Evolutionary conservation across 2,113 vertebrate genomes (phyloP), one percentile per base, ranked within the genome.

Genomic region (Sorex araneus): DNA sequence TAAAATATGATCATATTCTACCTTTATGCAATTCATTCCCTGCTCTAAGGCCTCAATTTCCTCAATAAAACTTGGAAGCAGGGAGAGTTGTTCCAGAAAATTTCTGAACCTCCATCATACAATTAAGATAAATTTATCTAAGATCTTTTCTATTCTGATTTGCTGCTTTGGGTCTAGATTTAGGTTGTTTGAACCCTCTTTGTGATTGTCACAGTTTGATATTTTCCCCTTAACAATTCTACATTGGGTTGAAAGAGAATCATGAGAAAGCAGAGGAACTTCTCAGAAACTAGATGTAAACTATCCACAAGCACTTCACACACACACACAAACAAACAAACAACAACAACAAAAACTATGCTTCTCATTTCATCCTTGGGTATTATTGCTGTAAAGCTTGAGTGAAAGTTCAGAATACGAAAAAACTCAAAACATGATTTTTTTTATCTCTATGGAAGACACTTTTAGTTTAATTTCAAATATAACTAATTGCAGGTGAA

Each of bases 401-500:
- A 76, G 80, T 27, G 32, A 85, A 16, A 79, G 34, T 32, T 8
- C 1, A 57, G 30, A 64, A 30, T 23, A 47, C 2, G 27, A 6
- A 71, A 3, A 93, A 78, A 57, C 74, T 71, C 19, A 85, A 87
- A 83, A 66, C 66, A 43, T 27, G 0, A 47, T 57, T 78, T 50
- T 47, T 57, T 78, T 12, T 74, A 45, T 21, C 7, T 75, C 32
- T 77, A 78, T 34, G 8, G 54, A 92, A 92, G 47, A 50, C 50
- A 30, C 3, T 36, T 92, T 91, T 23, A 11, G 18, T 21, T 93
- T 87, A 71, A 84, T 76, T 12, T 94, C 63, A 87, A 90, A 82
- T 82, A 32, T 47, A 2, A 15, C 18, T 10, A 78, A 6, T 77
- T 92, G 71, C 71, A 32, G 12, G 81, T 73, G 13, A 79, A 5